Evolutionary conservation across 2,888 invertebrate species (phyloP).

Genomic region (Stegana nigrithorax): DNA sequence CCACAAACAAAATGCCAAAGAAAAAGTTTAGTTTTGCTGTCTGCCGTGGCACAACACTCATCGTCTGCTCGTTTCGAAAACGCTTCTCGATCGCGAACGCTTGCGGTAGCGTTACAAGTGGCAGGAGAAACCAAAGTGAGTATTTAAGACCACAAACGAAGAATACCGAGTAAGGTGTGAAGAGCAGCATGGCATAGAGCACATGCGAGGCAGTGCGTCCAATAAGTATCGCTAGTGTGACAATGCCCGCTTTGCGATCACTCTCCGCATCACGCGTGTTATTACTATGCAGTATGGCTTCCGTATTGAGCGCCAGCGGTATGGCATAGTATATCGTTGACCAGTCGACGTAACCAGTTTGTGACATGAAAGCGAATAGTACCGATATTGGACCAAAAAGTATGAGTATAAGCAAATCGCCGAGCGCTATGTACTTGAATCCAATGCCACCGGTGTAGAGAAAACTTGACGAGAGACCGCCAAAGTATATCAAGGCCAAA

Average conservation of each 20-base stretch:
- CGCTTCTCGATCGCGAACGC: constrained; percentile 92
- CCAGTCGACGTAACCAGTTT: constrained; percentile 92
- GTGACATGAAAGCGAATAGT: constrained; percentile 91
- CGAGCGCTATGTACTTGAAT: constrained; percentile 93
- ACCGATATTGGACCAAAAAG: constrained; percentile 96
- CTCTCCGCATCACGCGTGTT: constrained; percentile 92
- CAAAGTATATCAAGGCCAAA: constrained; percentile 93
- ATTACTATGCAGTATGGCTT: constrained; percentile 95
- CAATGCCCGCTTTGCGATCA: constrained; percentile 90
- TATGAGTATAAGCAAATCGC: constrained; percentile 90
- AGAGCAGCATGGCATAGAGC: constrained; percentile 88
- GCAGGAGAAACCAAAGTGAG: constrained; percentile 89
- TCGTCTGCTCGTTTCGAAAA: constrained; percentile 82
- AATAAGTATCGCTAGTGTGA: constrained; percentile 93
- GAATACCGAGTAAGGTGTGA: constrained; percentile 91
- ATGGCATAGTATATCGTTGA: constrained; percentile 93
- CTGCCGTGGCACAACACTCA: constrained; percentile 85
- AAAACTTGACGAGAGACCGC: constrained; percentile 93
- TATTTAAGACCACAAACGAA: constrained; percentile 86
- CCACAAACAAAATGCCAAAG: constrained; percentile 89
- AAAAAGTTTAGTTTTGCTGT: constrained; percentile 92
- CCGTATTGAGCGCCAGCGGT: constrained; percentile 92
- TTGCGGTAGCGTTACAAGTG: constrained; percentile 85
- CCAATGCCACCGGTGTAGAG: constrained; percentile 97
- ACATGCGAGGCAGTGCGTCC: constrained; percentile 92